Evolutionary conservation across 2,797 vertebrate species (phyloP).

Genomic region (Malacoraja senta): DNA sequence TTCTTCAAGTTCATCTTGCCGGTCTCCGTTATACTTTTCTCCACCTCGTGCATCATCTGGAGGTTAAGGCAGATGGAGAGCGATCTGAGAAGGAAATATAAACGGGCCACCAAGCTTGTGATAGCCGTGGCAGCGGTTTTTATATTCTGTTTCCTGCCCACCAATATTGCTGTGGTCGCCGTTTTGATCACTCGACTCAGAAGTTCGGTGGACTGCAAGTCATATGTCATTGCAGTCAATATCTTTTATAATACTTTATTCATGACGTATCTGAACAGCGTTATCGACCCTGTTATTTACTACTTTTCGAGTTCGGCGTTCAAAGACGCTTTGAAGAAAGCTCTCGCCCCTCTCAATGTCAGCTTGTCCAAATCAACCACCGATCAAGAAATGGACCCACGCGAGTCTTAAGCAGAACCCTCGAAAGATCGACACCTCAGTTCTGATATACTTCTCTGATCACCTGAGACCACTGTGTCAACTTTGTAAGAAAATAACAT

Average conservation of each 20-base stretch:
- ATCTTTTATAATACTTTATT: constrained; percentile 34
- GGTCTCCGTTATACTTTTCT: constrained; percentile 29
- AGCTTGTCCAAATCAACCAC: background rate
- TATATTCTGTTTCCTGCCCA: constrained; percentile 39
- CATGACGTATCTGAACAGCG: constrained; percentile 40
- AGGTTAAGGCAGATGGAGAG: constrained; percentile 29
- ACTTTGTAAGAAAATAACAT: too few species aligned
- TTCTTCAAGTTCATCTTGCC: constrained; percentile 38
- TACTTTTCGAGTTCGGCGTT: constrained; percentile 40
- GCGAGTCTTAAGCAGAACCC: background rate
- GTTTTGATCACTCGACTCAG: constrained; percentile 2
- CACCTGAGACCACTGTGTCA: too few species aligned
- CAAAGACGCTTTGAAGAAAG: constrained; percentile 14
- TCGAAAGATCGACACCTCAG: too few species aligned
- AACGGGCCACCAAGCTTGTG: constrained; percentile 36
- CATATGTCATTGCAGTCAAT: constrained; percentile 28
- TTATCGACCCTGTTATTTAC: constrained; percentile 40
- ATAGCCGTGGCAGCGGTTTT: constrained; percentile 39
- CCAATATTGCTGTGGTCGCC: constrained; percentile 23
- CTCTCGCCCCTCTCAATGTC: background rate
- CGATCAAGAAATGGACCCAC: background rate
- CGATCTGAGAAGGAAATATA: constrained; percentile 1
- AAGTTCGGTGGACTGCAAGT: background rate
- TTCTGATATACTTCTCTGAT: background rate
- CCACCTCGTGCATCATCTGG: constrained; percentile 37